Evolutionary conservation across 2,797 vertebrate species (phyloP).

Genomic region (Chaetophractus vellerosus): DNA sequence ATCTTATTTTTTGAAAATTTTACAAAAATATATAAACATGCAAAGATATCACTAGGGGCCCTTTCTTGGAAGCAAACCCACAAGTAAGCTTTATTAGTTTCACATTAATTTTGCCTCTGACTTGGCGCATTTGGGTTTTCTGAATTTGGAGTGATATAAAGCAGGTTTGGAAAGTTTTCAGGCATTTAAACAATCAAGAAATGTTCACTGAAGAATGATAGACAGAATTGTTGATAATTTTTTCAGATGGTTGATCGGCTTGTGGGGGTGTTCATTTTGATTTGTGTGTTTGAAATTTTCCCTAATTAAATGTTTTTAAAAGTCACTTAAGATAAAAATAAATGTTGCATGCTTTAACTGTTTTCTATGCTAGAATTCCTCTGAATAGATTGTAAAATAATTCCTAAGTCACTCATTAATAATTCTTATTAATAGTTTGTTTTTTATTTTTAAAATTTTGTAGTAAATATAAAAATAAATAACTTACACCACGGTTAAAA

Average conservation of each 20-base stretch:
- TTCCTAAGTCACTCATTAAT: not conserved
- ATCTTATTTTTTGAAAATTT: conserved; percentile 32
- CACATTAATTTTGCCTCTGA: not conserved
- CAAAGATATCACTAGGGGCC: not conserved
- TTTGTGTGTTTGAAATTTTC: conserved; percentile 45
- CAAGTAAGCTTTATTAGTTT: not conserved
- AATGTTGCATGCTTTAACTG: conserved; percentile 1
- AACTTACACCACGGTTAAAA: not conserved
- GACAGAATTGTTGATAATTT: conserved; percentile 42
- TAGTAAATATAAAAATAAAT: conserved; percentile 29
- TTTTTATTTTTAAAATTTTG: not conserved
- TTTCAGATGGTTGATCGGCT: not conserved
- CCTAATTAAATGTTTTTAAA: not conserved
- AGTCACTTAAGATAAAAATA: conserved; percentile 36
- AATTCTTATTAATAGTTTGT: not conserved
- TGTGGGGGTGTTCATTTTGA: not conserved
- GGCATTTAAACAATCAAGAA: not conserved
- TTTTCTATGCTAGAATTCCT: conserved; percentile 31
- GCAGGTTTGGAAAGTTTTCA: not conserved
- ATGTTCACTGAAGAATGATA: not conserved
- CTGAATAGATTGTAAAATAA: conserved; percentile 38
- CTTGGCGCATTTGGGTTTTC: not conserved
- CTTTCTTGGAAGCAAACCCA: not conserved
- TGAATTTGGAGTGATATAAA: conserved; percentile 35
- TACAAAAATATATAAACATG: not conserved